Evolutionary conservation across 1,140 invertebrate genomes (phyloP).

Genomic region (Drosophila sproati): DNA sequence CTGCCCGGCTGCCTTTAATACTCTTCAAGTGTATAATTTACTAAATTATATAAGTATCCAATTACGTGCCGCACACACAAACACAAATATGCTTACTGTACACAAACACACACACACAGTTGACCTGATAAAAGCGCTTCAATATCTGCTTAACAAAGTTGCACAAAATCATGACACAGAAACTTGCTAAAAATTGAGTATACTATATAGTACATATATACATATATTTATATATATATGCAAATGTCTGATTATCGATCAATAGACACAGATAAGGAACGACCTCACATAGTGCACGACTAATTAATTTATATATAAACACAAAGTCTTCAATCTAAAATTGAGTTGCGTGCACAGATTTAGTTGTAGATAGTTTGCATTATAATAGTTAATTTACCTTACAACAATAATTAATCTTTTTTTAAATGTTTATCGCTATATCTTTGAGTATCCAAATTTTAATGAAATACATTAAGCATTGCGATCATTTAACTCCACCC

Average conservation of each 20-base stretch:
- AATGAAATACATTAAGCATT: too few relatives aligned
- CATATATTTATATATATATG: neutral
- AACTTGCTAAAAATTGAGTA: neutral
- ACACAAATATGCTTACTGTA: too few relatives aligned
- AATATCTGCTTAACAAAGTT: conserved; percentile 61
- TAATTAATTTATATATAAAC: conserved; percentile 36
- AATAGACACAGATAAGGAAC: conserved; percentile 25
- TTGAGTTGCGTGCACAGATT: neutral
- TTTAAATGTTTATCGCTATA: neutral
- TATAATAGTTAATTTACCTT: neutral
- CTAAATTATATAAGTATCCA: conserved; percentile 81
- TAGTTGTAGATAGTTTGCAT: neutral
- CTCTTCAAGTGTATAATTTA: conserved; percentile 83
- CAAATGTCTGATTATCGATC: conserved; percentile 3
- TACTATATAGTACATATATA: neutral
- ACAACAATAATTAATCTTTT: neutral
- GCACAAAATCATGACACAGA: conserved; percentile 53
- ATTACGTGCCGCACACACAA: conserved; percentile 55
- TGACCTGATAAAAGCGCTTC: conserved; percentile 62
- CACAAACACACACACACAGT: conserved; percentile 29
- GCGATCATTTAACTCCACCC: too few relatives aligned
- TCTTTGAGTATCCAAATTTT: too few relatives aligned
- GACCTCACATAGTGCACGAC: conserved; percentile 25
- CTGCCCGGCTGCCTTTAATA: conserved; percentile 68
- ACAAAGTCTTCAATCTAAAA: conserved; percentile 4